Percentiles rank a stretch among this genome's conserved stretches.
Evolutionary conservation across 2,113 vertebrate genomes (phyloP).

Genomic region (Rhodinocichla rosea): DNA sequence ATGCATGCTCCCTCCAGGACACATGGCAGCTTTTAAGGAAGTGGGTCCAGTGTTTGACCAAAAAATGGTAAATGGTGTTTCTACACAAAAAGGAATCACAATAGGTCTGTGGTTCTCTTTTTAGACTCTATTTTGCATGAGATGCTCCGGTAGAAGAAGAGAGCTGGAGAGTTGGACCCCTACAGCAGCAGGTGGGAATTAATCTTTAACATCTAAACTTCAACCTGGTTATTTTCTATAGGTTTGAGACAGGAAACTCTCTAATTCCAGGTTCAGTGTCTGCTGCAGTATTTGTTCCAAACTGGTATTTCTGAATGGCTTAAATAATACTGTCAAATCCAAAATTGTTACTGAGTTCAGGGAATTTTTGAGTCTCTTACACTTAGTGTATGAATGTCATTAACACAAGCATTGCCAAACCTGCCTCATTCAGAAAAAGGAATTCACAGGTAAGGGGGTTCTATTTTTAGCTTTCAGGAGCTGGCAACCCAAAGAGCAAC

Average conservation of each 20-base stretch:
- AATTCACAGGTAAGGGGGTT: not conserved
- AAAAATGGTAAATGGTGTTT: not conserved
- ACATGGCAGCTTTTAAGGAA: not conserved
- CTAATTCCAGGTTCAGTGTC: not conserved
- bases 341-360: not conserved
- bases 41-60: not conserved
- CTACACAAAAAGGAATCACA: not conserved
- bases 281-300: not conserved
- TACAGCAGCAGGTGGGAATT: not conserved
- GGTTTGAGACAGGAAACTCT: not conserved
- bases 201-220: not conserved
- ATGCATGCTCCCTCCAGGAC: rapidly evolving
- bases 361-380: not conserved
- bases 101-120: not conserved
- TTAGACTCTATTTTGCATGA: not conserved
- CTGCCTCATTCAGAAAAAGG: not conserved
- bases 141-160: not conserved
- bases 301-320: not conserved
- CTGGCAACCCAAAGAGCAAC: not conserved
- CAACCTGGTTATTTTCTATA: not conserved
- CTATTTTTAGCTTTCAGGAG: not conserved
- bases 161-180: not conserved
- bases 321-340: not conserved
- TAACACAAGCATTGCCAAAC: not conserved
- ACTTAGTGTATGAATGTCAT: not conserved